Percentiles rank a stretch among this genome's conserved stretches.
phyloP scores from a whole-genome alignment of 2,797 vertebrate genomes.

The Sparus aurata region DNA sequence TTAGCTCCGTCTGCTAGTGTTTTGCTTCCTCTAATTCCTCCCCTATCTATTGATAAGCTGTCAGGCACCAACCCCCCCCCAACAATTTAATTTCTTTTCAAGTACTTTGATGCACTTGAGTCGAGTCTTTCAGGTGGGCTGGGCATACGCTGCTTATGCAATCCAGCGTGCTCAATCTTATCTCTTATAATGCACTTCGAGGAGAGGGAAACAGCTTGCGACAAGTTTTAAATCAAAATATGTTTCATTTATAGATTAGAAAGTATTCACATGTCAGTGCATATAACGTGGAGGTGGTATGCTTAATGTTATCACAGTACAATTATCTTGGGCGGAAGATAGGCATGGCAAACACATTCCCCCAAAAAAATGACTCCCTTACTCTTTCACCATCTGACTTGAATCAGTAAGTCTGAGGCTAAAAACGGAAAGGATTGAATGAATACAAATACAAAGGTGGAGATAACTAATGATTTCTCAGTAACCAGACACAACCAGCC shows the following conservation, averaged over 20 bases:
- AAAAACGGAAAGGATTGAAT: too few relatives aligned
- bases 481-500: too few relatives aligned
- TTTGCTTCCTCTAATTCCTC: constrained; percentile 67
- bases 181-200: constrained; percentile 45
- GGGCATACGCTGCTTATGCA: constrained; percentile 54
- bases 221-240: constrained; percentile 46
- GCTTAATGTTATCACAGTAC: not conserved
- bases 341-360: not conserved
- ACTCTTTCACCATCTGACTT: constrained; percentile 22
- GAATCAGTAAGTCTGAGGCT: constrained; percentile 2
- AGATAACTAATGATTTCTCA: too few relatives aligned
- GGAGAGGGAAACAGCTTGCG: constrained; percentile 28
- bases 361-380: not conserved
- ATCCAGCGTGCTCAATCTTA: constrained; percentile 40
- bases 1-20: constrained; percentile 71
- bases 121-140: constrained; percentile 66
- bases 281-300: not conserved
- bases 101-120: constrained; percentile 71
- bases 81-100: constrained; percentile 76
- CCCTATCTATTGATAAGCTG: constrained; percentile 60
- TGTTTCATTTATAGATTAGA: constrained; percentile 45
- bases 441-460: too few relatives aligned
- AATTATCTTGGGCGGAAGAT: not conserved
- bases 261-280: not conserved
- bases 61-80: constrained; percentile 48